Percentiles rank a stretch among this genome's conserved stretches.
phyloP scores from a whole-genome alignment of 2,888 invertebrate genomes.

The Chymomyza procnemis region DNA sequence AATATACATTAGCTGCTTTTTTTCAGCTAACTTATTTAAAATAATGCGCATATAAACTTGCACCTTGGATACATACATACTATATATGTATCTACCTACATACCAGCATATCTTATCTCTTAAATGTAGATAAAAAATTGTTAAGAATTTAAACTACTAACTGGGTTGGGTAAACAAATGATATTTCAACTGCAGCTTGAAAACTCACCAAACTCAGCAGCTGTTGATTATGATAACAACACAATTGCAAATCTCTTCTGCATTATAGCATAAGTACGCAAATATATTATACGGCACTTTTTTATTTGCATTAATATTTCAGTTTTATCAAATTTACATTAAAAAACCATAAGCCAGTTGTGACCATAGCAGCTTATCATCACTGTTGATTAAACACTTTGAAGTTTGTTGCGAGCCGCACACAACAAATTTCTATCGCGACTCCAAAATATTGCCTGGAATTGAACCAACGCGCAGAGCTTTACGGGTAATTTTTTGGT shows the following conservation, averaged over 20 bases:
- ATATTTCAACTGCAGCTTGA: slow-evolving; percentile 2
- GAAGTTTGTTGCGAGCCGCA: slow-evolving; percentile 29
- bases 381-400: background rate
- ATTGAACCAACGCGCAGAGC: too few relatives aligned
- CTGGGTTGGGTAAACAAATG: too few relatives aligned
- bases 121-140: slow-evolving; percentile 19
- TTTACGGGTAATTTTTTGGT: slow-evolving; percentile 1
- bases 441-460: background rate
- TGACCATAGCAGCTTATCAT: background rate
- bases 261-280: background rate
- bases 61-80: background rate
- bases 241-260: background rate
- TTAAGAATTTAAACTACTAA: slow-evolving; percentile 2
- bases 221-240: slow-evolving; percentile 12
- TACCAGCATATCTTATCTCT: slow-evolving; percentile 42
- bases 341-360: background rate
- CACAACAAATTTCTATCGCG: slow-evolving; percentile 14
- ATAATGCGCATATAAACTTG: background rate
- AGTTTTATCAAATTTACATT: background rate
- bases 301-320: slow-evolving; percentile 28
- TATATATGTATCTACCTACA: too few relatives aligned
- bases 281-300: background rate
- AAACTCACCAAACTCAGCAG: slow-evolving; percentile 5
- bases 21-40: background rate
- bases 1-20: background rate